Evolutionary conservation across 2,888 invertebrate genomes (phyloP), one percentile per base, ranked within the genome.

Genomic region (Campaea margaritaria): DNA sequence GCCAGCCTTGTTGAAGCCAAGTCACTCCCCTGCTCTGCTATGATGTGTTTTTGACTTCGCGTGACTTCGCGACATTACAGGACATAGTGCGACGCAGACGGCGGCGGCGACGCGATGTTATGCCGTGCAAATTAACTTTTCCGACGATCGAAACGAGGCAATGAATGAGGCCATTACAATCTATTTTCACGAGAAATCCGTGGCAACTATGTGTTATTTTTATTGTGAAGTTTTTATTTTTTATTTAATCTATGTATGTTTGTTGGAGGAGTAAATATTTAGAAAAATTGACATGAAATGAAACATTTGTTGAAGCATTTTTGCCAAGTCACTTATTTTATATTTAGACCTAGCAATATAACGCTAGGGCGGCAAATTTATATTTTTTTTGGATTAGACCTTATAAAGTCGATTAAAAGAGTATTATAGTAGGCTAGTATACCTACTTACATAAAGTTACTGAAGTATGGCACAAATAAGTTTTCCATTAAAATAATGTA

Each of bases 11-110:
- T 36, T 36, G n/a, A 36, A 36, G 42, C 14, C 15, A 15, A 41
- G 48, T 51, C 16, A 39, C 39, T 39, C n/a, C 38, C 14, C 27
- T 48, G 27, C 38, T 16, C 12, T 13, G 9, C 11, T 0, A 42
- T 38, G 11, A 21, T 5, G 13, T 27, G 38, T 13, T 27, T 27
- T 27, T 10, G 14, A 9, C 34, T 2, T 78, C 53, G 75, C 81
- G 79, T 81, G 82, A 76, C 77, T 72, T 34, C 48, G 13, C 59
- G 43, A 64, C 70, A 67, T 79, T 73, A 62, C 56, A 11, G 58
- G 67, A 63, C 62, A 64, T 64, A 56, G 62, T 65, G 57, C 65
- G 55, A 38, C 52, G 41, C 52, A 45, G 46, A 60, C 62, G 38
- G 56, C 15, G 63, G n/a, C n/a, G n/a, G 21, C 5, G 5, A 5